Percentiles rank a stretch among this genome's conserved stretches.
Evolutionary conservation across 2,113 vertebrate species (phyloP).

Genomic region (Varanus komodoensis): DNA sequence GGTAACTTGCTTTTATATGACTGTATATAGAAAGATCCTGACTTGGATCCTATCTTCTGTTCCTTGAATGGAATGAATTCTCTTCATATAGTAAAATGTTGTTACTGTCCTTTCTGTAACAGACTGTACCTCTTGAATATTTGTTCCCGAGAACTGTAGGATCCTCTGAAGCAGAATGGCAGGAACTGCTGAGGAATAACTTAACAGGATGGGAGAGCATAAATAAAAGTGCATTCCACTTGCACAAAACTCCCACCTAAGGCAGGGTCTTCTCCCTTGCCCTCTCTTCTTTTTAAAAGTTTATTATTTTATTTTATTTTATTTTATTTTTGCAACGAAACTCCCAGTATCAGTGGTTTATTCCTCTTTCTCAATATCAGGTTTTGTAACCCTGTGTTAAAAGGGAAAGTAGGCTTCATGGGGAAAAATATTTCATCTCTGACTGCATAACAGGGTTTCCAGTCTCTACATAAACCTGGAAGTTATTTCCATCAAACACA

Average conservation of each 20-base stretch:
- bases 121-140: neutral
- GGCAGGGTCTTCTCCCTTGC: too few relatives aligned
- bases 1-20: neutral
- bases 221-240: neutral
- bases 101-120: neutral
- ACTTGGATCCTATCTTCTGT: neutral
- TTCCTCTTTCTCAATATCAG: neutral
- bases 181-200: neutral
- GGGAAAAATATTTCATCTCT: neutral
- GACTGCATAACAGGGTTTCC: neutral
- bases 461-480: neutral
- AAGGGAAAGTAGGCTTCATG: neutral
- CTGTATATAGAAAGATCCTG: neutral
- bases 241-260: neutral
- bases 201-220: neutral
- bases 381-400: neutral
- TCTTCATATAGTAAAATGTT: neutral
- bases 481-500: neutral
- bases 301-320: neutral
- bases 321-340: neutral
- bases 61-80: neutral
- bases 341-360: neutral
- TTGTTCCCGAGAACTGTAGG: neutral
- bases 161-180: too few relatives aligned
- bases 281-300: too few relatives aligned